phyloP scores from a whole-genome alignment of 2,113 vertebrate species.

The Hypomesus transpacificus region DNA sequence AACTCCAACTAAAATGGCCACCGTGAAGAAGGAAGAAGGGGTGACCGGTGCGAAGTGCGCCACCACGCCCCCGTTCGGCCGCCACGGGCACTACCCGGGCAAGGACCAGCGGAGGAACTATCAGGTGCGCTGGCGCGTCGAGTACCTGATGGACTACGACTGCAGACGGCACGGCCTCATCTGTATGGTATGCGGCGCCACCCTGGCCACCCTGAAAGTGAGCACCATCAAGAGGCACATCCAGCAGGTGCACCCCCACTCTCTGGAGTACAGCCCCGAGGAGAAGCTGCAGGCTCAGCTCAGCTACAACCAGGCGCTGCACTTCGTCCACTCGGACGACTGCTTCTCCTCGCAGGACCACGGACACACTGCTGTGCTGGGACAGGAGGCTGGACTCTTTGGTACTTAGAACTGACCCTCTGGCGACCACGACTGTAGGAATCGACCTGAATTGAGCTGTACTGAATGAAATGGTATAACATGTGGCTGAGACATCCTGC shows the following conservation, averaged over 20 bases:
- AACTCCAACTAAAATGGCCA: constrained; percentile 13
- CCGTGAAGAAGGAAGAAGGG: constrained; percentile 43
- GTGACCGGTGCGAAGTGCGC: constrained; percentile 12
- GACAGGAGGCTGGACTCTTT: constrained; percentile 30
- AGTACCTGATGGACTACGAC: constrained; percentile 92
- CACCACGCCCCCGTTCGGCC: constrained; percentile 17
- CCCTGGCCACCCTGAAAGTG: constrained; percentile 81
- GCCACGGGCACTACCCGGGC: constrained; percentile 73
- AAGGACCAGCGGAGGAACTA: constrained; percentile 88
- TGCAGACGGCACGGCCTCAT: constrained; percentile 78
- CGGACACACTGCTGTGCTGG: constrained; percentile 29
- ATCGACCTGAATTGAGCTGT: too few relatives aligned
- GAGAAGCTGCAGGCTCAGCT: constrained; percentile 79
- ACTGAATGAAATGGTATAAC: too few relatives aligned
- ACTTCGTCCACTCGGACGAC: constrained; percentile 69
- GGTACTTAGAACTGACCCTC: constrained; percentile 47
- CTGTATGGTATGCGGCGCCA: constrained; percentile 83
- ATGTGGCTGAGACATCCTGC: too few relatives aligned
- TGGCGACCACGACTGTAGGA: background rate
- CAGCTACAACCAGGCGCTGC: constrained; percentile 76
- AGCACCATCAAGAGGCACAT: constrained; percentile 86
- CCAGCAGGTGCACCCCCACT: constrained; percentile 86
- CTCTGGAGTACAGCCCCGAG: constrained; percentile 76
- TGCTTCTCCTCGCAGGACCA: constrained; percentile 69
- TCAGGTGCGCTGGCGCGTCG: constrained; percentile 85